Percentiles rank a stretch among this genome's conserved stretches.
Conservation (phyloP, 2,888 invertebrate genomes). For the Yponomeuta evonymella region DNA sequence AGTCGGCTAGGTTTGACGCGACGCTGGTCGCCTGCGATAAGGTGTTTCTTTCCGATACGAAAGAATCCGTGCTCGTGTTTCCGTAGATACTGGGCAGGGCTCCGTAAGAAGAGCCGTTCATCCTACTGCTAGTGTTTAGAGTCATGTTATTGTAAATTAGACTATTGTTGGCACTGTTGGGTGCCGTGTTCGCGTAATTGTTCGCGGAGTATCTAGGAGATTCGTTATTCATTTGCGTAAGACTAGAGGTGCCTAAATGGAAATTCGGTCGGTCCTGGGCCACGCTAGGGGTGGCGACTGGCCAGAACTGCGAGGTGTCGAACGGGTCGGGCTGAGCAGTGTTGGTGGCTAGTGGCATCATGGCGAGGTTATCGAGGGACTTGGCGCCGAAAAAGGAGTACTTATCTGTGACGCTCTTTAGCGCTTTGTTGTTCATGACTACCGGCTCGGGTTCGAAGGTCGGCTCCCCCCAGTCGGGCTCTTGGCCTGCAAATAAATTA, state of each 20-base stretch:
- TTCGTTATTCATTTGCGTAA: slow-evolving; percentile 36
- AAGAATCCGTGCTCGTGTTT: slow-evolving; percentile 38
- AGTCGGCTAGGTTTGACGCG: slow-evolving; percentile 40
- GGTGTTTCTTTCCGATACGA: slow-evolving; percentile 39
- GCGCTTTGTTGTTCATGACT: slow-evolving; percentile 41
- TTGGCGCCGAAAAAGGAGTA: slow-evolving; percentile 54
- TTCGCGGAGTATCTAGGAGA: slow-evolving; percentile 47
- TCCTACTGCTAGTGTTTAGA: neutral
- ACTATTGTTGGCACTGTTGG: slow-evolving; percentile 27
- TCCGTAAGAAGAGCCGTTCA: slow-evolving; percentile 6
- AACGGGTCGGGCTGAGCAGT: slow-evolving; percentile 48
- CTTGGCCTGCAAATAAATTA: slow-evolving; percentile 39
- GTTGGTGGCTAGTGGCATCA: slow-evolving; percentile 26
- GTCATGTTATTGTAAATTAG: slow-evolving; percentile 43
- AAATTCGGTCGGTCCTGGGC: slow-evolving; percentile 28
- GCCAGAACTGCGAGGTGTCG: slow-evolving; percentile 56
- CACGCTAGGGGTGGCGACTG: slow-evolving; percentile 44
- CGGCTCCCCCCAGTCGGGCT: slow-evolving; percentile 55
- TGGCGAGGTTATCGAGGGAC: slow-evolving; percentile 55
- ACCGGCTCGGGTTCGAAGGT: slow-evolving; percentile 52
- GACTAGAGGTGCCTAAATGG: slow-evolving; percentile 29
- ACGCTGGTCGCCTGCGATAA: slow-evolving; percentile 30
- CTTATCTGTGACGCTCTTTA: slow-evolving; percentile 32
- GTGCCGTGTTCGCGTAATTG: slow-evolving; percentile 27
- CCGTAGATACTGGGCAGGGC: slow-evolving; percentile 29